A percentile compares a stretch with the other conserved stretches of the same genome.
Conservation (phyloP, 2,888 invertebrate species). For the Dimorphilus gyrociliatus region DNA sequence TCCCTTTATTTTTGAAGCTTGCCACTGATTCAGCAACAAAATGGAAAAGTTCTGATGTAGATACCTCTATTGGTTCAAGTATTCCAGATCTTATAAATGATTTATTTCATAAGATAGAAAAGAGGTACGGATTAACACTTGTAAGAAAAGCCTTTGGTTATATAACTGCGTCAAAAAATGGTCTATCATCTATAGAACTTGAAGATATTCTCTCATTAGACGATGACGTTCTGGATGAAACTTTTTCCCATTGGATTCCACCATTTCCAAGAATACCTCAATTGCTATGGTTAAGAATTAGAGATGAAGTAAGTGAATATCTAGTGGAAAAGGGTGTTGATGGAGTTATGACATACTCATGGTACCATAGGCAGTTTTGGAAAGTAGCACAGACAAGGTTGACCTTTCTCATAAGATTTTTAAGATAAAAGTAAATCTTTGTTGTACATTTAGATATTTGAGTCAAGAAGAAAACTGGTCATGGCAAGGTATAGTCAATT, state of each 20-base stretch:
- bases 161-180: slow-evolving; percentile 11
- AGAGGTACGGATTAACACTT: slow-evolving; percentile 7
- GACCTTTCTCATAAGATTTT: too few species aligned
- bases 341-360: slow-evolving; percentile 9
- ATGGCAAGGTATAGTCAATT: slow-evolving; percentile 2
- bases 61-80: too few species aligned
- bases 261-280: slow-evolving; percentile 18
- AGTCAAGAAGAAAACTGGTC: too few species aligned
- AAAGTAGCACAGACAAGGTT: slow-evolving; percentile 7
- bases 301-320: slow-evolving; percentile 9
- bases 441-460: too few species aligned
- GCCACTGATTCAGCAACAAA: neutral
- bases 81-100: too few species aligned
- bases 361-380: slow-evolving; percentile 14
- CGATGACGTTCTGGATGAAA: slow-evolving; percentile 11
- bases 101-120: slow-evolving; percentile 10
- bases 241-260: slow-evolving; percentile 14
- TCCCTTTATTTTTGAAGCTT: neutral
- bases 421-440: too few species aligned
- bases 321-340: slow-evolving; percentile 12
- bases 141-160: slow-evolving; percentile 11
- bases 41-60: too few species aligned
- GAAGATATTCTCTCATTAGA: slow-evolving; percentile 14
- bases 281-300: slow-evolving; percentile 10
- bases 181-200: slow-evolving; percentile 11